These are phyloP conservation scores for Drosophila lutescens DNA, from an alignment of 2,888 invertebrate species.

Conservation along the genomic window DNA sequence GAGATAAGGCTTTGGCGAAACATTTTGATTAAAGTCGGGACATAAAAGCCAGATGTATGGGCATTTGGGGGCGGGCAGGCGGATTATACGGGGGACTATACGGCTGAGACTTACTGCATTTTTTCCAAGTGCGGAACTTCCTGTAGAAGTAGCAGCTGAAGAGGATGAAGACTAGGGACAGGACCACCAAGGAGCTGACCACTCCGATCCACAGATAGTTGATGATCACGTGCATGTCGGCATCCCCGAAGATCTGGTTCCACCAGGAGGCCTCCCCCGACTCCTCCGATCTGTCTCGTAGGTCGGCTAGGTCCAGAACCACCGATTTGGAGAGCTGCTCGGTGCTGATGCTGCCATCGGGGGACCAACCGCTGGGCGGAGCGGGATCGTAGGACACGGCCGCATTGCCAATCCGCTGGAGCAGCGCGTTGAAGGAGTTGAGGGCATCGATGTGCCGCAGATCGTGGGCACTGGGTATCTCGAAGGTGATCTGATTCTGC, in stretches of 20 bases:
- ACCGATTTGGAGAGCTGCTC: conserved; percentile 83
- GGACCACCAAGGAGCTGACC: conserved; percentile 81
- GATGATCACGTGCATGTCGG: conserved; percentile 83
- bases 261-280: conserved; percentile 40
- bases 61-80: conserved; percentile 1
- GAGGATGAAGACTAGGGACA: conserved; percentile 82
- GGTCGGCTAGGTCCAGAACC: conserved; percentile 81
- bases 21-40: conserved; percentile 66
- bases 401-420: conserved; percentile 77
- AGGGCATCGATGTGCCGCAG: conserved; percentile 83
- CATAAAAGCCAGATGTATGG: conserved; percentile 33
- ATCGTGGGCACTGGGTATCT: conserved; percentile 83
- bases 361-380: conserved; percentile 47
- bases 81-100: not conserved
- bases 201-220: conserved; percentile 84
- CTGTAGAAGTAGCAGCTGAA: conserved; percentile 84
- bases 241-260: conserved; percentile 80
- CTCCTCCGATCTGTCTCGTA: conserved; percentile 57
- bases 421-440: conserved; percentile 82
- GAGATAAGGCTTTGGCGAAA: conserved; percentile 50
- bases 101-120: conserved; percentile 83
- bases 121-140: conserved; percentile 84
- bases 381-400: conserved; percentile 46
- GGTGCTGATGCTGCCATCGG: conserved; percentile 73
- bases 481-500: conserved; percentile 83